phyloP scores from a whole-genome alignment of 2,113 vertebrate species.

The Caloenas nicobarica region DNA sequence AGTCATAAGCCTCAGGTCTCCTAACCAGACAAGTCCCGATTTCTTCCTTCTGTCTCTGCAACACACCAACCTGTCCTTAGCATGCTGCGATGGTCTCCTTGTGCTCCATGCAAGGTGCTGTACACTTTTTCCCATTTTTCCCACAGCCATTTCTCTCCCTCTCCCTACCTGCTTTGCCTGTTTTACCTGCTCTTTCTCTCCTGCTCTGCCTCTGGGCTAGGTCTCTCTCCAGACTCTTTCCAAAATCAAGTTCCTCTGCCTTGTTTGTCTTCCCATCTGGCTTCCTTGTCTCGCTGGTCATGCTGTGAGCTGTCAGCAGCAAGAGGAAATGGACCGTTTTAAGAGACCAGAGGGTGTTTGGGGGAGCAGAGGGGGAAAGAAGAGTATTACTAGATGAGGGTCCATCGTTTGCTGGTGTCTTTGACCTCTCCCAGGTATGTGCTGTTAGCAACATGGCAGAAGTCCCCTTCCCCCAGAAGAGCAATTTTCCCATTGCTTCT shows the following conservation, averaged over 20 bases:
- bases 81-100: neutral
- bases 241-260: neutral
- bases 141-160: neutral
- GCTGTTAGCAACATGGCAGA: neutral
- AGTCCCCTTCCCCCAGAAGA: neutral
- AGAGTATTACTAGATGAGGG: neutral
- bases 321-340: neutral
- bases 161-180: constrained; percentile 46
- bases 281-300: constrained; percentile 23
- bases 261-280: constrained; percentile 2
- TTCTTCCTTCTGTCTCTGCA: neutral
- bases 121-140: constrained; percentile 11
- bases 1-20: neutral
- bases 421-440: neutral
- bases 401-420: neutral
- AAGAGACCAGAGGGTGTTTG: neutral
- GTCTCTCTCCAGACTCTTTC: constrained; percentile 23
- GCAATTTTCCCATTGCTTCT: constrained; percentile 18
- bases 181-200: constrained; percentile 39
- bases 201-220: constrained; percentile 10
- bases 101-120: neutral
- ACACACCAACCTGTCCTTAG: neutral
- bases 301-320: neutral
- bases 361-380: neutral
- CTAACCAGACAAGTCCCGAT: neutral